phyloP scores from a whole-genome alignment of 2,797 vertebrate genomes.

The Potorous gilbertii region DNA sequence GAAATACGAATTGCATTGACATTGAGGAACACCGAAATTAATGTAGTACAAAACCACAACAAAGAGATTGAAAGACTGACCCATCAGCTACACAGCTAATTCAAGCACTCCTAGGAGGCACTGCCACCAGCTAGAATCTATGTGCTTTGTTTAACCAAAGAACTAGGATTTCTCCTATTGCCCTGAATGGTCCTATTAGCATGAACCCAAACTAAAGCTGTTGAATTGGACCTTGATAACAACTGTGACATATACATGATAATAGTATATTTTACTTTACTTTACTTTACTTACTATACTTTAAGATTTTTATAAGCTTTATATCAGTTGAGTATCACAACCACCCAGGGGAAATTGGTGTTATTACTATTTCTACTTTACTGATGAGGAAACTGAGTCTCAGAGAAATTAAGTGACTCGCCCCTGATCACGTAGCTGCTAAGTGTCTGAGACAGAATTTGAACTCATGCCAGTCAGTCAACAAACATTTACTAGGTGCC shows the following conservation, averaged over 20 bases:
- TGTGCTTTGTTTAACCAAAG: background rate
- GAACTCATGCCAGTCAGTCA: background rate
- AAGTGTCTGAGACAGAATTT: background rate
- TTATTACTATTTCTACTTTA: background rate
- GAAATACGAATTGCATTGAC: background rate
- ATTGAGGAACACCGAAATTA: background rate
- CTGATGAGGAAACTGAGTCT: background rate
- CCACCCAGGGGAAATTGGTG: background rate
- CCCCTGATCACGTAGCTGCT: background rate
- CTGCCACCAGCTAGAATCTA: background rate
- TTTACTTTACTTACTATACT: too few relatives aligned
- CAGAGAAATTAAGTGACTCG: background rate
- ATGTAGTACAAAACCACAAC: background rate
- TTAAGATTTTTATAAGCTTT: background rate
- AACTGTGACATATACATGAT: background rate
- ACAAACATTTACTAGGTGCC: background rate
- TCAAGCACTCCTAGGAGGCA: background rate
- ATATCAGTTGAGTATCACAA: background rate
- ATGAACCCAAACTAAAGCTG: constrained; percentile 12
- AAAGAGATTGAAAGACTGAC: background rate
- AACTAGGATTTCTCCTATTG: background rate
- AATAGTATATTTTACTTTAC: too few relatives aligned
- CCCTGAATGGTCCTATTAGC: background rate
- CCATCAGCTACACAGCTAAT: background rate
- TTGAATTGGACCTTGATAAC: constrained; percentile 11